Evolutionary conservation across 2,113 vertebrate genomes (phyloP), one percentile per base, ranked within the genome.

Genomic region (Marmota monax): DNA sequence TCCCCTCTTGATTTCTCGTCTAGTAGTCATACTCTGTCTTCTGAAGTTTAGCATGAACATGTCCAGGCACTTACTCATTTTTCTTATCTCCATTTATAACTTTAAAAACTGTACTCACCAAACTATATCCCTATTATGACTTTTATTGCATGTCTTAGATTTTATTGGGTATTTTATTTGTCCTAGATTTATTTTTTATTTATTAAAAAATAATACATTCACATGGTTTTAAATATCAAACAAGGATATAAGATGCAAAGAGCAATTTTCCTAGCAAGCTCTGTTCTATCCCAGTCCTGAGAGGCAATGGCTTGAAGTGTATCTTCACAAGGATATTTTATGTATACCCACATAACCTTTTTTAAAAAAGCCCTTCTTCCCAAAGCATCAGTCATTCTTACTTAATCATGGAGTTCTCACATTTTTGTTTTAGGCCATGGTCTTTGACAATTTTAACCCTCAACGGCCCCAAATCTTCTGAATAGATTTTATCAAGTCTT

Each of bases 271-370:
- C 42, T n/a, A 39, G 37, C 10, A 84, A 69, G 17, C 4, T 25
- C 48, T 69, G 51, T 8, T 78, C 63, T 80, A 45, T 67, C 17
- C 34, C 51, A 76, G 56, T 48, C 9, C 29, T 88, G 3, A 18
- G 34, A 91, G 58, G 27, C 4, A 86, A 76, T 18, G 92, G 27
- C 37, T 84, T 96, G 58, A 25, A 76, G 22, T 20, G 17, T 51
- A 61, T 48, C 65, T 94, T 85, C 90, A 94, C n/a, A 82, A 67
- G 92, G 96, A 74, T 63, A 65, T 45, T 92, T 95, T 32, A 84
- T 25, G 42, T 69, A 42, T 27, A n/a, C 12, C 84, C 61, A 82
- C 65, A 61, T 91, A 7, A 84, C 48, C 69, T 83, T 92, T 86
- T 58, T 89, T 65, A 39, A 39, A 51, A 94, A 80, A 82, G 20